Percentiles rank a stretch among this genome's conserved stretches.
These are phyloP conservation scores for Folsomia candida DNA, from an alignment of 2,888 invertebrate genomes.

Conservation along the genomic window DNA sequence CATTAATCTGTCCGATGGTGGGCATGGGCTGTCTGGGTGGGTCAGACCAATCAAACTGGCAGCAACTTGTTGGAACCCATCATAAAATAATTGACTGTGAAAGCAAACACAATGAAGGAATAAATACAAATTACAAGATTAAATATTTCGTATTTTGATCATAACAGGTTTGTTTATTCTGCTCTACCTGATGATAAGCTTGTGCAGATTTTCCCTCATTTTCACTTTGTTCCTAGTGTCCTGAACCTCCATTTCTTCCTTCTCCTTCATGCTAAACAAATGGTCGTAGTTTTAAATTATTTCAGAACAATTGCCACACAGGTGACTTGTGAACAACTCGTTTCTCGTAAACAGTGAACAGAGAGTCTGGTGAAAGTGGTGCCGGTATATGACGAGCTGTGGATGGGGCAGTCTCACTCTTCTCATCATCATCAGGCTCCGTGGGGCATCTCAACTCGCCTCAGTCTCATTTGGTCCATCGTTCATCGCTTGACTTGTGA, in stretches of 20 bases:
- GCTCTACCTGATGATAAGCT: conserved; percentile 92
- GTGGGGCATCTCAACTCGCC: no score
- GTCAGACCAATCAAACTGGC: conserved; percentile 77
- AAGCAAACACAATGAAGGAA: no score
- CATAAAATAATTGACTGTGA: conserved; percentile 91
- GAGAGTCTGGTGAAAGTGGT: no score
- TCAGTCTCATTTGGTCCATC: no score
- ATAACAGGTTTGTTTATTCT: no score
- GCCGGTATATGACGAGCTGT: background rate
- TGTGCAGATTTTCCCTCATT: conserved; percentile 82
- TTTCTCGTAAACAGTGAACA: no score
- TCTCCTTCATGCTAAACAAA: conserved; percentile 9
- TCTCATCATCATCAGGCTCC: no score
- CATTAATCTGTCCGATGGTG: conserved; percentile 89
- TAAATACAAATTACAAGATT: no score
- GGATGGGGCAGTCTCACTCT: background rate
- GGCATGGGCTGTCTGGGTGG: conserved; percentile 88
- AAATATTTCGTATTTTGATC: background rate
- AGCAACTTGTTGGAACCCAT: conserved; percentile 92
- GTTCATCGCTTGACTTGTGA: no score
- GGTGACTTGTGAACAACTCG: no score
- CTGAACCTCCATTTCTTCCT: conserved; percentile 31
- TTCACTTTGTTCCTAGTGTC: conserved; percentile 72
- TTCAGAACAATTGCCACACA: no score
- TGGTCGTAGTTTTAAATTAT: no score